Conservation (phyloP, 2,888 invertebrate species). For the Epinotia bilunana region DNA sequence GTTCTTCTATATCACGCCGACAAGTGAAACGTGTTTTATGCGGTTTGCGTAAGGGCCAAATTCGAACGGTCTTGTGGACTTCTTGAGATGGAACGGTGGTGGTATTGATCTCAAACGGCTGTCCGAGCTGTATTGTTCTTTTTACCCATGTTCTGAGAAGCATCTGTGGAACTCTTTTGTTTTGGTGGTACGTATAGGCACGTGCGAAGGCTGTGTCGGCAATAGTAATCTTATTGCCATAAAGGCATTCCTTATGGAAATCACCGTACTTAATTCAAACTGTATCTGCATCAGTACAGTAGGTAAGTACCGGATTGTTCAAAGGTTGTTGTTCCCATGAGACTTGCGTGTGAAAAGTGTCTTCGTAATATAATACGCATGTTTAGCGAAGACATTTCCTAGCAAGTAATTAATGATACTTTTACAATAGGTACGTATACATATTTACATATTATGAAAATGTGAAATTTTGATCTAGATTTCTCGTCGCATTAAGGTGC, state of each 20-base stretch:
- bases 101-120: conserved; percentile 61
- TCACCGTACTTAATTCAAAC: conserved; percentile 18
- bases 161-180: conserved; percentile 70
- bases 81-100: conserved; percentile 48
- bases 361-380: not conserved
- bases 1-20: not conserved
- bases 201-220: conserved; percentile 63
- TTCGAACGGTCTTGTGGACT: not conserved
- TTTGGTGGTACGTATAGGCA: conserved; percentile 62
- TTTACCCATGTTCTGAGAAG: conserved; percentile 63
- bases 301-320: not conserved
- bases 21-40: conserved; percentile 13
- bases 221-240: conserved; percentile 46
- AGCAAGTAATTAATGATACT: not conserved
- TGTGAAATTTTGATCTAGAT: not conserved
- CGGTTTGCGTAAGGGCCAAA: conserved; percentile 1
- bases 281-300: not conserved
- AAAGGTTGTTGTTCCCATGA: not conserved
- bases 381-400: not conserved
- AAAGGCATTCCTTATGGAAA: conserved; percentile 38
- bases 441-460: not conserved
- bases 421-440: too few relatives aligned
- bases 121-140: conserved; percentile 58
- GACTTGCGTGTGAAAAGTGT: not conserved
- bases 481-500: too few relatives aligned